Evolutionary conservation across 2,888 invertebrate species (phyloP), one percentile per base, ranked within the genome.

Genomic region (Polymixis lichenea): DNA sequence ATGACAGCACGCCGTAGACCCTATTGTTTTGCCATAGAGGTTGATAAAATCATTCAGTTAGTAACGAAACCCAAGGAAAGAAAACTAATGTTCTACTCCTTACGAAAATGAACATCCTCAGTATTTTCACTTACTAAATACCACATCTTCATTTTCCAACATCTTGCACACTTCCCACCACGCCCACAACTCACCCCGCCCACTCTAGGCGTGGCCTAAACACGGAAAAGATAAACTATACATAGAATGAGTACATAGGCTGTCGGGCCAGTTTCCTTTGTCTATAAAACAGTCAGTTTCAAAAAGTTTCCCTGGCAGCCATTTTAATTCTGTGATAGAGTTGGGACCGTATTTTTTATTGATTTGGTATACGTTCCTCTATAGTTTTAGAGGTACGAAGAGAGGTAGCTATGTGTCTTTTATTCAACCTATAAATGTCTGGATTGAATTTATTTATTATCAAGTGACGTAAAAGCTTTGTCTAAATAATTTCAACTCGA

Each of bases 171-270:
- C 56, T 71, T 67, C 2, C 6, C 62, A 80, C 82, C 92, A 93
- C 94, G 94, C 94, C 94, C 87, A 88, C 83, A 19, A 28, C 28
- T 2, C 82, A 80, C 88, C 87, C 89, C 94, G 91, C 95, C 95
- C 83, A 86, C 19, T 75, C 53, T 85, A 75, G 94, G 94, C 95
- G 94, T 93, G 90, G 78, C 80, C 53, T 85, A 79, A 88, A 89
- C 87, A 88, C 85, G 72, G 84, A 28, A 75, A 74, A 80, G 75
- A 83, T 77, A 83, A 84, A 78, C 71, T 76, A 87, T 86, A 89
- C 79, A 89, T 77, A 86, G 69, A n/a, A 46, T 38, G 38, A 58
- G 53, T 71, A 84, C 78, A 86, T 88, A 87, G 79, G 19, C 72
- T 82, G 80, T 81, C 84, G 64, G 56, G 0, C 49, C 53, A 70